phyloP scores from a whole-genome alignment of 2,113 vertebrate species.

The Megaptera novaeangliae region DNA sequence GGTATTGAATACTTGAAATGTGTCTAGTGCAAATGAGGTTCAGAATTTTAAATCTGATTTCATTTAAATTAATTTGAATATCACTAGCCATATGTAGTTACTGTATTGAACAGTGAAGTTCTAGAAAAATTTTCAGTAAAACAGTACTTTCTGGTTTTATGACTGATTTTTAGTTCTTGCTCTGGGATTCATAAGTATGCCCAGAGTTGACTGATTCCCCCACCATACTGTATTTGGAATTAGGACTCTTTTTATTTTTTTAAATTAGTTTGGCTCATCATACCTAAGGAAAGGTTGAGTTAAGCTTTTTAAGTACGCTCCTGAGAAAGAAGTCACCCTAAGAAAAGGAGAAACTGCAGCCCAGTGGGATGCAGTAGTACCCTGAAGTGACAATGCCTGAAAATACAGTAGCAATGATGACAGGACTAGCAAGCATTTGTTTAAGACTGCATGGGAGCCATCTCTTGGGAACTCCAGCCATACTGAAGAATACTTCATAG shows the following conservation, averaged over 20 bases:
- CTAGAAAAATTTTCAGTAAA: not conserved
- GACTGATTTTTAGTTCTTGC: not conserved
- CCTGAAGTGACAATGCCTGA: not conserved
- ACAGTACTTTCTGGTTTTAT: not conserved
- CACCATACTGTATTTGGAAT: not conserved
- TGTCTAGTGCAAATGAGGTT: not conserved
- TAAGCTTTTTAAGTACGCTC: not conserved
- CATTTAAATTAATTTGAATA: constrained; percentile 12
- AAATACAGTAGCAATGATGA: not conserved
- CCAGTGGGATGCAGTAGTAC: not conserved
- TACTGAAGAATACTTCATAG: not conserved
- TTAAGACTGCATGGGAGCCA: not conserved
- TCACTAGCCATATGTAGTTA: not conserved
- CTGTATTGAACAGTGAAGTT: not conserved
- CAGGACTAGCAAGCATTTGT: not conserved
- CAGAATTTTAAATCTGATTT: not conserved
- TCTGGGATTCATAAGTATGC: not conserved
- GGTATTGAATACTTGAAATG: not conserved
- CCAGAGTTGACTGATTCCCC: not conserved
- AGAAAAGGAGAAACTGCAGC: not conserved
- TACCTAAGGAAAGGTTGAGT: not conserved
- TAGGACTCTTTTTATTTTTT: not conserved
- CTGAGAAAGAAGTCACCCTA: not conserved
- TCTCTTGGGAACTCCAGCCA: not conserved
- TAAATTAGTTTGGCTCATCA: not conserved